Percentiles rank a stretch among this genome's conserved stretches.
These are phyloP conservation scores for Mustela lutreola DNA, from an alignment of 2,113 vertebrate species.

Conservation along the genomic window DNA sequence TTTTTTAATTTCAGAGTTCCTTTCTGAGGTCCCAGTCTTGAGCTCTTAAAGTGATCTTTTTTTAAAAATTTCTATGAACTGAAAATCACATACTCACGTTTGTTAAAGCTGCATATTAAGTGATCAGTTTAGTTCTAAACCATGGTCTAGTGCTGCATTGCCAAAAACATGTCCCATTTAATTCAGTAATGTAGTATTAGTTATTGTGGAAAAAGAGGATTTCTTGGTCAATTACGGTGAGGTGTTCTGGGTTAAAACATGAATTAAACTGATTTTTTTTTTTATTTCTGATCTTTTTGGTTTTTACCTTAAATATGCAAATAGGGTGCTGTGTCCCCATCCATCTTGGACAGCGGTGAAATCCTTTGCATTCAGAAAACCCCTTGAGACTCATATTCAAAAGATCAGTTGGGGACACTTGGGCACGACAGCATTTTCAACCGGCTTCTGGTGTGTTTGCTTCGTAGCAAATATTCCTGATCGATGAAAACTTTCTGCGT, in stretches of 20 bases:
- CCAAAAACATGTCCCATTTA: background rate
- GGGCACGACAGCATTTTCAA: background rate
- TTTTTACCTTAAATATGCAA: background rate
- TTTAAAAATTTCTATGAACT: background rate
- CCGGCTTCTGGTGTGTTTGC: accelerated
- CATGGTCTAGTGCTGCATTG: accelerated
- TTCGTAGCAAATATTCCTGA: background rate
- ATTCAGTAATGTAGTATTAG: background rate
- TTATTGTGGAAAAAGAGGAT: background rate
- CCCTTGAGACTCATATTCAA: background rate
- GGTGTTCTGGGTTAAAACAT: background rate
- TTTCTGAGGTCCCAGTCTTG: background rate
- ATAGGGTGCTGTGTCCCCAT: background rate
- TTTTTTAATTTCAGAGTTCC: background rate
- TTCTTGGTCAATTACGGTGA: background rate
- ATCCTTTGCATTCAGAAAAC: background rate
- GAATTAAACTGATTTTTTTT: background rate
- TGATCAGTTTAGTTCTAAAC: background rate
- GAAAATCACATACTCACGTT: background rate
- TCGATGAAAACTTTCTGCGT: no score
- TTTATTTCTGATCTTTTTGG: background rate
- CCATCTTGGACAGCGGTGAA: background rate
- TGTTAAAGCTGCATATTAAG: background rate
- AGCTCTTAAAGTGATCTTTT: background rate
- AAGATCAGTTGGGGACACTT: background rate